phyloP scores from a whole-genome alignment of 2,113 vertebrate genomes.

The Microcebus griseorufus region DNA sequence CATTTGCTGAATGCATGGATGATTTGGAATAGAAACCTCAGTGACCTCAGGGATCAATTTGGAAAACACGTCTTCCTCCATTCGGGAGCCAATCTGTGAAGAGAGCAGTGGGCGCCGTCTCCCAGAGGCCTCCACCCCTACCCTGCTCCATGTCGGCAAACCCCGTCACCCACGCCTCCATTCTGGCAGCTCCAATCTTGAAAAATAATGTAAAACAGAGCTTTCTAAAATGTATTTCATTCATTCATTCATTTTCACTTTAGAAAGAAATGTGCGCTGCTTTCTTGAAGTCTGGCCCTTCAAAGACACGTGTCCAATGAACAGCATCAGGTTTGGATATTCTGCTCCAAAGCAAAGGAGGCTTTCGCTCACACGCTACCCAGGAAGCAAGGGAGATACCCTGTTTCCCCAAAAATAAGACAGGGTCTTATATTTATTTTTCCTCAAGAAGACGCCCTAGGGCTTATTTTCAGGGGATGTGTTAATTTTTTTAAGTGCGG shows the following conservation, averaged over 20 bases:
- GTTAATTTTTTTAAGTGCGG: no score
- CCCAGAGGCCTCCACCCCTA: neutral
- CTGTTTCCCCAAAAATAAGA: no score
- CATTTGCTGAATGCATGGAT: neutral
- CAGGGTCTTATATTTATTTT: no score
- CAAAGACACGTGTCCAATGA: neutral
- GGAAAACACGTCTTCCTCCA: neutral
- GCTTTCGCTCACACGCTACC: neutral
- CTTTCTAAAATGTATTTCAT: neutral
- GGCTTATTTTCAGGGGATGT: no score
- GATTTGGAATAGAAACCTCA: neutral
- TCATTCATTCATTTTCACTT: neutral
- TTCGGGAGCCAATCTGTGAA: neutral
- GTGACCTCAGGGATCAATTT: neutral
- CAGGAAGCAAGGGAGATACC: neutral
- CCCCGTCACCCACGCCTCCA: neutral
- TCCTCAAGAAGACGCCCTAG: no score
- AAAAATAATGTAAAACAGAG: neutral
- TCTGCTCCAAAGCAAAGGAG: neutral
- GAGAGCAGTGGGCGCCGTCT: neutral
- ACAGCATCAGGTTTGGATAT: neutral
- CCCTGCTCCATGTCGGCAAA: neutral
- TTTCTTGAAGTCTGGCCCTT: neutral
- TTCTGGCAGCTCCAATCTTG: neutral
- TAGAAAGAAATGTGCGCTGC: neutral